Evolutionary conservation across 2,888 invertebrate species (phyloP).

Genomic region (Nemapogon koenigi): DNA sequence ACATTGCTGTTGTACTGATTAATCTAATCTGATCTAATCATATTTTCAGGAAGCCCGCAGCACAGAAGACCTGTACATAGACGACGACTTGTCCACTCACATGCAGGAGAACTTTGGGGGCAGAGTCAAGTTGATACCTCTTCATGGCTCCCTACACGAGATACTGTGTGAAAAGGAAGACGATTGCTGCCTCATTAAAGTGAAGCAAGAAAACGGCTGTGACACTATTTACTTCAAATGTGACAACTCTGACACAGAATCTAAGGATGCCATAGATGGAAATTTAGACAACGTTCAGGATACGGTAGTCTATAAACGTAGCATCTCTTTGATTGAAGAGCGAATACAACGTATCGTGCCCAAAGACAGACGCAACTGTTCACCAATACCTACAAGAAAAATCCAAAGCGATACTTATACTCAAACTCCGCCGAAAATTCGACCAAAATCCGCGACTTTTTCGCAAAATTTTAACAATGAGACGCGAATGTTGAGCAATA

Average conservation of each 20-base stretch:
- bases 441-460: constrained; percentile 36
- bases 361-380: constrained; percentile 29
- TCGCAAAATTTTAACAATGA: constrained; percentile 17
- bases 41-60: constrained; percentile 53
- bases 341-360: constrained; percentile 42
- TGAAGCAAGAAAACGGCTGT: constrained; percentile 52
- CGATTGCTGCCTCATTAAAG: constrained; percentile 55
- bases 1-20: too few species aligned
- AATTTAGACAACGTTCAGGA: constrained; percentile 24
- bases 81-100: constrained; percentile 56
- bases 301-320: constrained; percentile 48
- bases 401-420: background rate
- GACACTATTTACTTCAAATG: constrained; percentile 49
- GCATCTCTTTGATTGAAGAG: constrained; percentile 48
- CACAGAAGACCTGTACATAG: constrained; percentile 63
- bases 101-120: constrained; percentile 55
- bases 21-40: too few species aligned
- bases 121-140: constrained; percentile 43
- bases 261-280: constrained; percentile 42
- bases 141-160: constrained; percentile 54
- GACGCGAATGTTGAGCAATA: constrained; percentile 35
- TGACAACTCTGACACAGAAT: constrained; percentile 46
- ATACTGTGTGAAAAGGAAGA: constrained; percentile 50
- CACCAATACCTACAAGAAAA: constrained; percentile 17
- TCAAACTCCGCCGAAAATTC: constrained; percentile 15